These are phyloP conservation scores for Leptinotarsa defecta DNA, from an alignment of 1,140 invertebrate genomes.

Conservation along the genomic window DNA sequence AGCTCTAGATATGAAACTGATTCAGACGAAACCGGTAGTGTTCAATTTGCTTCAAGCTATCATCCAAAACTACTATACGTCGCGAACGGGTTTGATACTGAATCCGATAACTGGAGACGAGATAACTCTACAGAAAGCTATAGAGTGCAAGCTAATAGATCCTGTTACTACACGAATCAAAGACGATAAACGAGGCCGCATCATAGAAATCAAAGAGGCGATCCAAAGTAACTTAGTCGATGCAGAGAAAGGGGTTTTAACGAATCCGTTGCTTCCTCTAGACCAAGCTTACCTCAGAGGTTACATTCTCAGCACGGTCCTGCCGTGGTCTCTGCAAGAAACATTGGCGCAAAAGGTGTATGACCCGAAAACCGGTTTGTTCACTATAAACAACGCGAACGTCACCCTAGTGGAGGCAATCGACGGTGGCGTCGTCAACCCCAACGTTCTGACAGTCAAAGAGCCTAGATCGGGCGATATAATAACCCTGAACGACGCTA, in stretches of 20 bases:
- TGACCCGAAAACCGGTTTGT: slow-evolving; percentile 75
- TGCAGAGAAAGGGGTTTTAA: slow-evolving; percentile 69
- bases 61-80: slow-evolving; percentile 77
- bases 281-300: slow-evolving; percentile 79
- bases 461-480: slow-evolving; percentile 79
- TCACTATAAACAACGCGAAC: slow-evolving; percentile 74
- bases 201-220: slow-evolving; percentile 71
- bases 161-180: slow-evolving; percentile 71
- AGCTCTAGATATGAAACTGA: slow-evolving; percentile 70
- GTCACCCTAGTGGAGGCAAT: slow-evolving; percentile 80
- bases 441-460: slow-evolving; percentile 78
- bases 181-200: slow-evolving; percentile 71
- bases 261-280: slow-evolving; percentile 71
- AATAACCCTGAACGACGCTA: slow-evolving; percentile 80
- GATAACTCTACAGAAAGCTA: slow-evolving; percentile 73
- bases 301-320: slow-evolving; percentile 73
- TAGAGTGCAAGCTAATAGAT: slow-evolving; percentile 74
- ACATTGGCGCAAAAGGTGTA: slow-evolving; percentile 82
- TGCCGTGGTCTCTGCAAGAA: slow-evolving; percentile 83
- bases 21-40: slow-evolving; percentile 71
- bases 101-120: slow-evolving; percentile 79
- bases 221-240: slow-evolving; percentile 73
- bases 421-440: slow-evolving; percentile 73
- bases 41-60: slow-evolving; percentile 77
- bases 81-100: slow-evolving; percentile 75